Evolutionary conservation across 2,113 vertebrate genomes (phyloP), one percentile per base, ranked within the genome.

Genomic region (Serilophus lunatus): DNA sequence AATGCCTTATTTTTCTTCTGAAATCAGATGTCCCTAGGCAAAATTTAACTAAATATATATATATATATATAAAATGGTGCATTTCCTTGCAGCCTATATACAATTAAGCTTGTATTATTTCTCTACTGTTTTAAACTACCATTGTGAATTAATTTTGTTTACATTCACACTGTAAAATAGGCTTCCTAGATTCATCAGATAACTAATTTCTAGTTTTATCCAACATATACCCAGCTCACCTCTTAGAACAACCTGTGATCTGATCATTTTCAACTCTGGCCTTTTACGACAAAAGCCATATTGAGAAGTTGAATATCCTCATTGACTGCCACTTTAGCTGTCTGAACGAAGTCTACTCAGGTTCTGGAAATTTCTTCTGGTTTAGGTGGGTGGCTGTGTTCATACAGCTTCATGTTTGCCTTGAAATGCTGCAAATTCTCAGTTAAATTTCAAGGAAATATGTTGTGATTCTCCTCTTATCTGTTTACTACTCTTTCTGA

Each of bases 1-100:
- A n/a, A 9, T 6, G 53, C 6, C 44, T 91, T 2, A 20, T 88
- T 94, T 86, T 93, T 80, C 18, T 66, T 72, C 45, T 64, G 19
- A 71, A 71, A 11, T 57, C 12, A 74, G 35, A 82, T 12, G 13
- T 64, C 31, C 15, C 23, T 7, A 49, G 13, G 23, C 5, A 90
- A 71, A 96, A 63, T 7, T 56, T 86, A n/a, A 68, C 6, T 35
- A 36, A 64, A 82, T 16, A 57, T n/a, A n/a, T n/a, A n/a, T n/a
- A n/a, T n/a, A n/a, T n/a, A n/a, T 13, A 2, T 1, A 8, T 9
- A n/a, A 60, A 72, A 59, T 10, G 2, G 5, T 26, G 65, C 8
- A 17, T 47, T 9, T 36, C 22, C 8, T 38, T 65, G 25, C 7
- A 51, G 22, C 31, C 8, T 3, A 2, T 25, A n/a, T 20, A 18